A percentile compares a stretch with the other conserved stretches of the same genome.
Conservation (phyloP, 1,140 invertebrate genomes). For the Wasmannia auropunctata region DNA sequence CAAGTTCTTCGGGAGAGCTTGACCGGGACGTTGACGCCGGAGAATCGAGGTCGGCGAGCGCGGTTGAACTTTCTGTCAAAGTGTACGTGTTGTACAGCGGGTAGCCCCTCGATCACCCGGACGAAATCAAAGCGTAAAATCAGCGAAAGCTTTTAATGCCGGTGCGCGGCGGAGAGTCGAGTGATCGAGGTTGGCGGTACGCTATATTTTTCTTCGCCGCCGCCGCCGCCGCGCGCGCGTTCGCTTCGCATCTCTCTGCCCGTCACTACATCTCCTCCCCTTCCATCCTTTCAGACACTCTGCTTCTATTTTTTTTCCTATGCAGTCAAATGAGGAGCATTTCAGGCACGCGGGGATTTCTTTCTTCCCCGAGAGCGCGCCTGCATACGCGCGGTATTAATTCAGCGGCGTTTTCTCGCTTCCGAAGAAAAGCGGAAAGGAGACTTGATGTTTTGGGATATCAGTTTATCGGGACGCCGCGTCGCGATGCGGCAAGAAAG, state of each 20-base stretch:
- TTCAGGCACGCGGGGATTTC: conserved; percentile 14
- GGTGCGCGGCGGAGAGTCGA: conserved; percentile 18
- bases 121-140: conserved; percentile 68
- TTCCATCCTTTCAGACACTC: not conserved
- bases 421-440: not conserved
- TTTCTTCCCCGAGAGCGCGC: not conserved
- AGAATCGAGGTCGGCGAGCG: conserved; percentile 46
- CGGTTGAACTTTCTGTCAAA: conserved; percentile 70
- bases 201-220: conserved; percentile 55
- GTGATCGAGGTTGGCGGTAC: conserved; percentile 55
- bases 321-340: conserved; percentile 23
- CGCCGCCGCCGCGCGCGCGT: conserved; percentile 44
- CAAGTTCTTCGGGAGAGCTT: conserved; percentile 65
- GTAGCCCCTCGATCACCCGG: conserved; percentile 57
- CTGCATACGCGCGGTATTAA: conserved; percentile 27
- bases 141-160: conserved; percentile 64
- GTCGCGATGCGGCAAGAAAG: conserved; percentile 29
- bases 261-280: conserved; percentile 33
- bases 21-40: conserved; percentile 66
- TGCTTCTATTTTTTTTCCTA: conserved; percentile 27
- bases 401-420: conserved; percentile 40
- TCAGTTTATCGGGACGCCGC: conserved; percentile 42
- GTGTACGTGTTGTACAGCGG: conserved; percentile 59
- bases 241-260: conserved; percentile 30
- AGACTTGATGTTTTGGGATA: conserved; percentile 30